phyloP scores from a whole-genome alignment of 2,113 vertebrate species.

The Syrmaticus mikado region DNA sequence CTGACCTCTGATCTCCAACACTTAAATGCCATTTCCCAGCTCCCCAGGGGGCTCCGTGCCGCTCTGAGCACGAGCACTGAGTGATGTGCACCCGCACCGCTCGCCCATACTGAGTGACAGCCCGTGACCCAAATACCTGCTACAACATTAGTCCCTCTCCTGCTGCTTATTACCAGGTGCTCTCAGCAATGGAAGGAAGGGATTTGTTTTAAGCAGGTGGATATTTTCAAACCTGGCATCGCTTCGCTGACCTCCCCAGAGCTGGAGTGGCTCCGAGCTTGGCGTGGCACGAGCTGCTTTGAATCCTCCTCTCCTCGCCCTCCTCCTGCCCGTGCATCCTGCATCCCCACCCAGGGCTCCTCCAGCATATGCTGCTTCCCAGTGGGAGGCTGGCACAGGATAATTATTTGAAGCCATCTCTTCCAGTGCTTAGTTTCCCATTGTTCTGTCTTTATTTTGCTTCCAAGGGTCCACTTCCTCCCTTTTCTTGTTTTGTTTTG shows the following conservation, averaged over 20 bases:
- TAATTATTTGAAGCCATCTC: conserved; percentile 44
- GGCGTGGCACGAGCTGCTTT: background rate
- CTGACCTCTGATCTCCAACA: background rate
- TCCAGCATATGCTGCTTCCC: conserved; percentile 48
- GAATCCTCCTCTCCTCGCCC: background rate
- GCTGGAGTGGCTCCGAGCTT: conserved; percentile 5
- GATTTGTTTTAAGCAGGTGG: background rate
- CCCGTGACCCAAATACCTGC: background rate
- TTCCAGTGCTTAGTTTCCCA: conserved; percentile 19
- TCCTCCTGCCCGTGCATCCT: conserved; percentile 6
- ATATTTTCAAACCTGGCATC: conserved; percentile 34
- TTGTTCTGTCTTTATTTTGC: conserved; percentile 40
- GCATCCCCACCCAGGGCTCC: conserved; percentile 2
- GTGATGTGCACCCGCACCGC: background rate
- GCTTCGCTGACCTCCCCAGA: background rate
- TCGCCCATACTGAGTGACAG: background rate
- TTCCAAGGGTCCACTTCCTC: conserved; percentile 23
- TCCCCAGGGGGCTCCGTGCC: background rate
- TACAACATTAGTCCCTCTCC: background rate
- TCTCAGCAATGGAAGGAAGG: background rate
- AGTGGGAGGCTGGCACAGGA: background rate
- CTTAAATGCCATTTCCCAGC: background rate
- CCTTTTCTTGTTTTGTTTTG: background rate
- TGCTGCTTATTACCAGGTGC: conserved; percentile 5
- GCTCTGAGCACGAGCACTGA: background rate